A percentile compares a stretch with the other conserved stretches of the same genome.
Evolutionary conservation across 2,113 vertebrate species (phyloP).

Genomic region (Zeus faber): DNA sequence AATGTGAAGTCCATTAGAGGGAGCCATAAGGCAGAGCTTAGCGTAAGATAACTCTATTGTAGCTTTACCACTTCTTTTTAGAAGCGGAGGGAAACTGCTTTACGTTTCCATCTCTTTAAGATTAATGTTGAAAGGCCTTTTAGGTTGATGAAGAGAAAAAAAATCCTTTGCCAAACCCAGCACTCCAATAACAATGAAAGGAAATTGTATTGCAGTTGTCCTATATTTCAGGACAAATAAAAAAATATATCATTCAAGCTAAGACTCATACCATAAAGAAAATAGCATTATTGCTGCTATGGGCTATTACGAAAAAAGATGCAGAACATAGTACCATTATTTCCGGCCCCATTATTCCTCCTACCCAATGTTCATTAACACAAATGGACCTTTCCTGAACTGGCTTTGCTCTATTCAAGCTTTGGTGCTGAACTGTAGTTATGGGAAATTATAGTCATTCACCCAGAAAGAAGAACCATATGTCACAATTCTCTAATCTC

Average conservation of each 20-base stretch:
- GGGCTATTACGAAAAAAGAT: too few species aligned
- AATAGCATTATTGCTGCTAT: too few species aligned
- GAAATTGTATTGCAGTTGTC: not conserved
- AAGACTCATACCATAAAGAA: too few species aligned
- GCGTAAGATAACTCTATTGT: not conserved
- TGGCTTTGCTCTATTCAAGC: slow-evolving; percentile 6
- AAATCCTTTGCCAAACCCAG: not conserved
- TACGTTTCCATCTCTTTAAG: not conserved
- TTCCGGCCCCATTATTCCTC: slow-evolving; percentile 34
- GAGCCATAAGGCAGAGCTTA: slow-evolving; percentile 31
- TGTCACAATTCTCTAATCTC: slow-evolving; percentile 4
- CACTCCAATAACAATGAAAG: too few species aligned
- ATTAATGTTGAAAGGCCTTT: not conserved
- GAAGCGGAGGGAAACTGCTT: not conserved
- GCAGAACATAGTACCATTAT: too few species aligned
- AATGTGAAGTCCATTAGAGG: slow-evolving; percentile 43
- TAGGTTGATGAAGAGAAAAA: not conserved
- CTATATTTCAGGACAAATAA: not conserved
- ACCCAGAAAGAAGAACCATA: not conserved
- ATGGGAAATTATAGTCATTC: slow-evolving; percentile 16
- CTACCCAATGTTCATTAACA: slow-evolving; percentile 29
- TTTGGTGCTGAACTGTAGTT: slow-evolving; percentile 10
- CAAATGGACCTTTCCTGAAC: slow-evolving; percentile 16
- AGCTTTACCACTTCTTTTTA: not conserved
- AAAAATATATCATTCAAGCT: too few species aligned